Base-by-base conservation (phyloP, 30 jellyfish, hydroid and myxozoan genomes). In the Cassiopea andromeda region DNA sequence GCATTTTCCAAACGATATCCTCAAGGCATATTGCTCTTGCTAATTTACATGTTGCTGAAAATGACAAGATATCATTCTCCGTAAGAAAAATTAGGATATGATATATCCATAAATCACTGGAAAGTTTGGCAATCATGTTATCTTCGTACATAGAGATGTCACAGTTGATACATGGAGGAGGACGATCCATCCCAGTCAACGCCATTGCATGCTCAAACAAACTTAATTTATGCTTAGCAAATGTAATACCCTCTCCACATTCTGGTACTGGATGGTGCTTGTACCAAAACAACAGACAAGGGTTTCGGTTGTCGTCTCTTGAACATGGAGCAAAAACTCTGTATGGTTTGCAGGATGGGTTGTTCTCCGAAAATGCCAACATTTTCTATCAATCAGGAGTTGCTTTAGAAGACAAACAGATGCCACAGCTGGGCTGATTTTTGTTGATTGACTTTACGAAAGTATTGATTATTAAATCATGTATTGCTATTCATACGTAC, bases 221-320 rank as follows among this genome's bases (percentile, higher is more conserved):
- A 60, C 78, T 89, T 49, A 77, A 48, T 69, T 90, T 90, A 58
- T 83, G 91, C 70, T 90, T 90, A 60, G 97, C 93, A 77, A 82
- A 90, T 15, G 97, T 83, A 9, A 81, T 68, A 5, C 97, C 97
- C 73, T 82, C 85, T 73, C 93, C 93, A 10, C 57, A 12, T 48
- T 75, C 84, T 1, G 70, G 50, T 1, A 69, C 44, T 44, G 91
- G 93, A 38, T 90, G 92, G 44, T 81, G 72, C 64, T 75, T 81
- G 77, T 83, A 82, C 97, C 97, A 90, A 59, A 82, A 90, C 16
- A 82, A 70, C 2, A 90, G 27, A 46, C 85, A 82, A 18, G 97
- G 97, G 54, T 61, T 82, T 18, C 45, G 75, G 50, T 46, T 15
- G 64, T 73, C 84, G n/a, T 90, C 93, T 38, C 64, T 75, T 15